Conservation (phyloP, 2,113 vertebrate genomes). For the Oriolus oriolus region DNA sequence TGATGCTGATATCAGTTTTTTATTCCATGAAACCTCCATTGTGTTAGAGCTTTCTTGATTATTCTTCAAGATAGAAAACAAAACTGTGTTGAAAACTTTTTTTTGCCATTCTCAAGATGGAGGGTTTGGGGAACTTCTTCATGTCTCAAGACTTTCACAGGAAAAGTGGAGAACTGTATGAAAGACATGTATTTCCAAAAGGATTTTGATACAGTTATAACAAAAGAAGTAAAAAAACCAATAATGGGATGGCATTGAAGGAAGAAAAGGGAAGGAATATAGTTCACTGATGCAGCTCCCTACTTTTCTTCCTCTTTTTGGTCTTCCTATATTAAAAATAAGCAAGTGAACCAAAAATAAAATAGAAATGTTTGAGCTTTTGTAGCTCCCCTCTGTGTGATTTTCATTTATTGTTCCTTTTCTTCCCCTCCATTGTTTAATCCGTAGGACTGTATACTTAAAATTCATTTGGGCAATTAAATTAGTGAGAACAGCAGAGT, state of each 20-base stretch:
- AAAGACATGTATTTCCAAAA: neutral
- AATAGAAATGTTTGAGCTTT: constrained; percentile 43
- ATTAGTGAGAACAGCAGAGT: neutral
- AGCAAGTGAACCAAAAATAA: constrained; percentile 56
- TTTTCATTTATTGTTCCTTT: neutral
- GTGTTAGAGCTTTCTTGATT: neutral
- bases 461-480: neutral
- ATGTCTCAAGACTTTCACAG: neutral
- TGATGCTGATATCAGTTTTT: neutral
- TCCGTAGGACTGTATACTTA: neutral
- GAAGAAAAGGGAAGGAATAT: constrained; percentile 60
- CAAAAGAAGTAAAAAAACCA: constrained; percentile 16
- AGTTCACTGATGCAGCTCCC: constrained; percentile 65
- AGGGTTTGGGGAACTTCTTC: neutral
- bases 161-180: neutral
- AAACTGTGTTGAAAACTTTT: neutral
- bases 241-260: constrained; percentile 43
- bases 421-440: neutral
- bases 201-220: constrained; percentile 10
- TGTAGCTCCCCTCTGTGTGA: neutral
- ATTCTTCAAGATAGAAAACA: neutral
- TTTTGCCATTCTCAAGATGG: neutral
- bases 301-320: constrained; percentile 59
- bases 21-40: neutral
- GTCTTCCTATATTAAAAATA: constrained; percentile 62